phyloP scores from a whole-genome alignment of 2,888 invertebrate species.

The Meganola albula region DNA sequence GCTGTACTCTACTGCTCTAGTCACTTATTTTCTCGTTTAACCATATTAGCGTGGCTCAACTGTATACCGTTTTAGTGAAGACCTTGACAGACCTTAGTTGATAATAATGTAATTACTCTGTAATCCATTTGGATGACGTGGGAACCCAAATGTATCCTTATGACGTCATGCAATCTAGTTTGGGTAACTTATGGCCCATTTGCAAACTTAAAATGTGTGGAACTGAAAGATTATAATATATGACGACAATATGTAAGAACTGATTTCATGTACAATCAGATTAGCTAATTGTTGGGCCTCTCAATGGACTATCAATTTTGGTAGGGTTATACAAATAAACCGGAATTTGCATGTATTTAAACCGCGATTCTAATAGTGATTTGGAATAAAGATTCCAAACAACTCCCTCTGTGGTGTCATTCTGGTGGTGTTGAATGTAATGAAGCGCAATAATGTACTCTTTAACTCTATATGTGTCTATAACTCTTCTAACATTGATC shows the following conservation, averaged over 20 bases:
- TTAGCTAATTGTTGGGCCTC: too few species aligned
- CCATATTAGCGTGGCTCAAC: conserved; percentile 41
- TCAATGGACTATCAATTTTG: too few species aligned
- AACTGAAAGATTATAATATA: conserved; percentile 26
- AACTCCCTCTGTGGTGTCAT: too few species aligned
- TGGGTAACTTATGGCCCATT: conserved; percentile 35
- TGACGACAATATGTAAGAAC: conserved; percentile 25
- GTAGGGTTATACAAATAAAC: too few species aligned
- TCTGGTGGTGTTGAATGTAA: too few species aligned
- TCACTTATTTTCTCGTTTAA: conserved; percentile 35
- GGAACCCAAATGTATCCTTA: conserved; percentile 55
- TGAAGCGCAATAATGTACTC: too few species aligned
- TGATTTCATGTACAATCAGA: conserved; percentile 26
- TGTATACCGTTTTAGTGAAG: conserved; percentile 42
- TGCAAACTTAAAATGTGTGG: conserved; percentile 23
- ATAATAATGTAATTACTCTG: conserved; percentile 51
- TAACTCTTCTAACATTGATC: too few species aligned
- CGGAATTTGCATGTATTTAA: too few species aligned
- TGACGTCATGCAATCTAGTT: conserved; percentile 52
- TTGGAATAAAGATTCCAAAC: too few species aligned
- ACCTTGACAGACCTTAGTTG: conserved; percentile 54
- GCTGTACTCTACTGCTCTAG: conserved; percentile 28
- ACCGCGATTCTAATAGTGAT: too few species aligned
- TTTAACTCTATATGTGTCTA: too few species aligned
- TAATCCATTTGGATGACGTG: conserved; percentile 54